A percentile compares a stretch with the other conserved stretches of the same genome.
Conservation (phyloP, 2,113 vertebrate genomes). For the Xerus inauris region DNA sequence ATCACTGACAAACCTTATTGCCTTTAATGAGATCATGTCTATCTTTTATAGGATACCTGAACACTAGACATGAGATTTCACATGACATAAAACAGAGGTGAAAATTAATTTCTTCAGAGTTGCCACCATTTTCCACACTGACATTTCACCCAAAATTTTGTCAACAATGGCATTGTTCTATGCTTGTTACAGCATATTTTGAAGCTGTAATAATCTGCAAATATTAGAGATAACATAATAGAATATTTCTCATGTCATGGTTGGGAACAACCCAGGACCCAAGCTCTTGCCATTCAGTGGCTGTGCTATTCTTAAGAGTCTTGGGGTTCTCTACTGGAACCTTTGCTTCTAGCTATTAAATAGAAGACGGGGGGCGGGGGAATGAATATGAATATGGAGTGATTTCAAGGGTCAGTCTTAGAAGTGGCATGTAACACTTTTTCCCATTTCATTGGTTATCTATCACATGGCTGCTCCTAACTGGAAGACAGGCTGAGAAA, state of each 20-base stretch:
- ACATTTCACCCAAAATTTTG: conserved; percentile 14
- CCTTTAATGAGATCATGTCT: conserved; percentile 25
- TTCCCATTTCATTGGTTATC: not conserved
- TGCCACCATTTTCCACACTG: not conserved
- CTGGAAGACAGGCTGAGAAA: not conserved
- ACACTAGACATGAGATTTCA: conserved; percentile 1
- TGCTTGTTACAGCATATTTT: not conserved
- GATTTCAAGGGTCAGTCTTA: not conserved
- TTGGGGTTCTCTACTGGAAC: not conserved
- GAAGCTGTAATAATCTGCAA: not conserved
- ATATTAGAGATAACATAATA: not conserved
- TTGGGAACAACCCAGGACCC: not conserved
- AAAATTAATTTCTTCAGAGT: conserved; percentile 52
- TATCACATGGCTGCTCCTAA: not conserved
- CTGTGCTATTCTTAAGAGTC: not conserved
- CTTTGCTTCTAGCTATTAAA: not conserved
- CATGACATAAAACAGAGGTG: not conserved
- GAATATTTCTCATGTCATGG: no score
- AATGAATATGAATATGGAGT: not conserved
- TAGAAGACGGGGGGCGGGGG: no score
- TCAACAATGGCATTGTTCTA: not conserved
- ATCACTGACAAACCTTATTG: not conserved
- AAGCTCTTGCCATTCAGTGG: not conserved
- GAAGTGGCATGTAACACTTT: not conserved
- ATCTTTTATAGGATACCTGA: not conserved